Evolutionary conservation across 64 coral and sea anemone species (phyloP).

Genomic region (Exaiptasia diaphana): DNA sequence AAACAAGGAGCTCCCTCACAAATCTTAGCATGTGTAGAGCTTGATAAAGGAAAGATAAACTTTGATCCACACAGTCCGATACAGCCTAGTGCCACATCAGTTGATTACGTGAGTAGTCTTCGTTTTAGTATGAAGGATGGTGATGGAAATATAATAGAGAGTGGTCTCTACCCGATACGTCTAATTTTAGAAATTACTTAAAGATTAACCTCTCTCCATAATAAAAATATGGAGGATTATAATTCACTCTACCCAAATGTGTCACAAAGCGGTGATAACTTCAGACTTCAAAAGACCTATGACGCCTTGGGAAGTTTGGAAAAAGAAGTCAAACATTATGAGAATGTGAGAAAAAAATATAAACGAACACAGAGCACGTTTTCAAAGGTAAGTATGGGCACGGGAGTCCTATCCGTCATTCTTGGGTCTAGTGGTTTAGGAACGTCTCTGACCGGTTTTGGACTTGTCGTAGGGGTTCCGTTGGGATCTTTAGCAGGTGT

Average conservation of each 20-base stretch:
- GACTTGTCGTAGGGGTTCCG: constrained; percentile 44
- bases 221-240: constrained; percentile 30
- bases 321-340: constrained; percentile 61
- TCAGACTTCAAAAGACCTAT: constrained; percentile 62
- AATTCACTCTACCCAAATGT: constrained; percentile 21
- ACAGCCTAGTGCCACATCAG: constrained; percentile 14
- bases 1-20: constrained; percentile 23
- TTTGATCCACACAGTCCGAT: constrained; percentile 25
- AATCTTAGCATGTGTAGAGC: constrained; percentile 20
- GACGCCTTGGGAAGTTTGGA: constrained; percentile 47
- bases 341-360: constrained; percentile 70
- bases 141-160: constrained; percentile 9
- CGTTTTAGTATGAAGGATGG: constrained; percentile 22
- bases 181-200: constrained; percentile 31
- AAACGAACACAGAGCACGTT: constrained; percentile 49
- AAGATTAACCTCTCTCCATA: constrained; percentile 22
- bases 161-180: background rate
- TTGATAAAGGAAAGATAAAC: constrained; percentile 18
- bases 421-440: constrained; percentile 36
- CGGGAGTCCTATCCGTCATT: constrained; percentile 48
- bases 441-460: constrained; percentile 60
- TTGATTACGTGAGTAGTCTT: constrained; percentile 37
- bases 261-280: constrained; percentile 10
- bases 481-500: constrained; percentile 35
- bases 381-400: constrained; percentile 41